Evolutionary conservation across 2,888 invertebrate species (phyloP).

Genomic region (Lepas anatifera): DNA sequence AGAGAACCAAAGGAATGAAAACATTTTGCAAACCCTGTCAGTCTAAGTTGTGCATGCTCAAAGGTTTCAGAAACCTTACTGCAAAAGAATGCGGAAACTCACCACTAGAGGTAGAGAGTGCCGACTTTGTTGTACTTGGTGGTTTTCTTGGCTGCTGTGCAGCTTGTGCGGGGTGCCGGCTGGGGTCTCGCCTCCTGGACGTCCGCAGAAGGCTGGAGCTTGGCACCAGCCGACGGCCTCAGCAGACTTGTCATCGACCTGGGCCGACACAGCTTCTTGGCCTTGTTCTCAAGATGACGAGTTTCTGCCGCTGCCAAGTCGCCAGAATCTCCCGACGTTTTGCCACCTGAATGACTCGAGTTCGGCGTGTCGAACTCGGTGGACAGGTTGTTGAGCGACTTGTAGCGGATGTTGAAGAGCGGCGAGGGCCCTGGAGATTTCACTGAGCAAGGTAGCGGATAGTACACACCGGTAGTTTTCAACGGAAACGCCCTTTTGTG

Average conservation of each 20-base stretch:
- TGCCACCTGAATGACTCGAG: slow-evolving; percentile 76
- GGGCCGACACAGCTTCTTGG: slow-evolving; percentile 65
- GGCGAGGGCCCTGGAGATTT: slow-evolving; percentile 45
- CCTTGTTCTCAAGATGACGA: slow-evolving; percentile 61
- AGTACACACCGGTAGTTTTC: slow-evolving; percentile 34
- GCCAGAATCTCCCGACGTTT: slow-evolving; percentile 67
- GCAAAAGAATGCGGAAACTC: too few species aligned
- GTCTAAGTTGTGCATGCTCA: too few species aligned
- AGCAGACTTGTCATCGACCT: slow-evolving; percentile 76
- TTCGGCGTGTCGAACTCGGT: slow-evolving; percentile 68
- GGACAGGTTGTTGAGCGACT: slow-evolving; percentile 35
- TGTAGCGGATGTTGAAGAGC: slow-evolving; percentile 55
- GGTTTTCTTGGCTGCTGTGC: too few species aligned
- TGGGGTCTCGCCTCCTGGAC: too few species aligned
- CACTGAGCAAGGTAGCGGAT: slow-evolving; percentile 15
- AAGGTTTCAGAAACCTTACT: too few species aligned
- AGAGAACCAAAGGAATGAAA: too few species aligned
- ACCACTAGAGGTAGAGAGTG: too few species aligned
- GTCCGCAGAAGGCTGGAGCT: too few species aligned
- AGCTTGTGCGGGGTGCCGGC: too few species aligned
- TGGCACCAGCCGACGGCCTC: slow-evolving; percentile 26
- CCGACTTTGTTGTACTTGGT: too few species aligned
- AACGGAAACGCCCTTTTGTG: slow-evolving; percentile 60
- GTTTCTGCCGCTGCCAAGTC: slow-evolving; percentile 40
- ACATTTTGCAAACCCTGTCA: too few species aligned